A percentile compares a stretch with the other conserved stretches of the same genome.
Evolutionary conservation across 2,797 vertebrate genomes (phyloP).

Genomic region (Clarias platycephalus): DNA sequence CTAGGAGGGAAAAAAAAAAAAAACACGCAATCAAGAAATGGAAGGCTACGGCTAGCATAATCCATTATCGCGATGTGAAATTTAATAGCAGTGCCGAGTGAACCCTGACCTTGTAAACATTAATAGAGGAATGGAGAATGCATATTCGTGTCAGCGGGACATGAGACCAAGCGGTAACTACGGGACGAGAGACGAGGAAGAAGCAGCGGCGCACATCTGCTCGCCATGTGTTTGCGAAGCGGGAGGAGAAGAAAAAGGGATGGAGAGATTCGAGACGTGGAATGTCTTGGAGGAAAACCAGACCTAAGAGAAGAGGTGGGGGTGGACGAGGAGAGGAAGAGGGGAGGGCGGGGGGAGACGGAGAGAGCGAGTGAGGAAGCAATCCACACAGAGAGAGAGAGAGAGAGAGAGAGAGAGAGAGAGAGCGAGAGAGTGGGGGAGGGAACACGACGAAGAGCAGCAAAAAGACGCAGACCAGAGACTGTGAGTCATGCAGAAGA

Average conservation of each 20-base stretch:
- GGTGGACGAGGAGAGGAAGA: conserved; percentile 40
- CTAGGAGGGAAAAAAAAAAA: too few species aligned
- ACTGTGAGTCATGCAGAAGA: conserved; percentile 77
- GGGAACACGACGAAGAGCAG: conserved; percentile 52
- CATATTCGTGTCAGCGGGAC: conserved; percentile 5
- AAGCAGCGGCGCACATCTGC: conserved; percentile 29
- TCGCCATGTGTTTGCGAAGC: conserved; percentile 44
- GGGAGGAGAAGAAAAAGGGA: conserved; percentile 34
- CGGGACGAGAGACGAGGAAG: background rate
- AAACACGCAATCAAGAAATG: background rate
- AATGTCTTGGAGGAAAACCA: conserved; percentile 49
- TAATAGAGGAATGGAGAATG: conserved; percentile 11
- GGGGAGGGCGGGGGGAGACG: conserved; percentile 9
- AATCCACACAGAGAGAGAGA: too few species aligned
- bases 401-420: too few species aligned
- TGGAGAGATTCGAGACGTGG: conserved; percentile 38
- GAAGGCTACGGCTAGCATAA: background rate
- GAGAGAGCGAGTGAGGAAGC: conserved; percentile 13
- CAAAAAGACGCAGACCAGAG: conserved; percentile 55
- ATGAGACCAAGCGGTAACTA: too few species aligned
- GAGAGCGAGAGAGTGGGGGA: conserved; percentile 15
- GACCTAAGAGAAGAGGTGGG: conserved; percentile 24
- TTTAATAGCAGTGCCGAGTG: background rate
- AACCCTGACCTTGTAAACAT: conserved; percentile 16
- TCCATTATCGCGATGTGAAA: conserved; percentile 1